Conservation (phyloP, 30 jellyfish, hydroid and myxozoan genomes). For the Aurelia sp. region DNA sequence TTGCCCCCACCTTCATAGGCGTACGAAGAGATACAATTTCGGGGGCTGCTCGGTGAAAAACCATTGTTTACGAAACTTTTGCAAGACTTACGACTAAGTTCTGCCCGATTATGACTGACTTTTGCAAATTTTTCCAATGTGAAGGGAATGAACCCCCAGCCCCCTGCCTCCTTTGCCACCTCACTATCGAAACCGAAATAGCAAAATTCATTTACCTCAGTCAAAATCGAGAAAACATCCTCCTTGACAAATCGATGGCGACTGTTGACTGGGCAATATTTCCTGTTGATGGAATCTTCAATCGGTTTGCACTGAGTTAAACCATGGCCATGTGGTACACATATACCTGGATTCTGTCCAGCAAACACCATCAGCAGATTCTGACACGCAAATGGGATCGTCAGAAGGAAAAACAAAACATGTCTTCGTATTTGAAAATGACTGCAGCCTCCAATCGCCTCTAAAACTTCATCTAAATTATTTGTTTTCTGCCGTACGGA, state of each 20-base stretch:
- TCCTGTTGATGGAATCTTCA: background rate
- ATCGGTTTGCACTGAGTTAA: constrained; percentile 6
- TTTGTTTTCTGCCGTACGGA: constrained; percentile 25
- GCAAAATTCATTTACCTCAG: constrained; percentile 41
- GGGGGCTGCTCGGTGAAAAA: no score
- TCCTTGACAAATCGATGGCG: constrained; percentile 25
- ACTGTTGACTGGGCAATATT: constrained; percentile 17
- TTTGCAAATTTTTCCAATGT: no score
- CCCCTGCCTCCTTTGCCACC: no score
- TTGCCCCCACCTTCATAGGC: no score
- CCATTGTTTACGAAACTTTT: no score
- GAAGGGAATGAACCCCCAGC: no score
- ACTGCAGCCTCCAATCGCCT: constrained; percentile 75
- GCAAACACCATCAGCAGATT: constrained; percentile 47
- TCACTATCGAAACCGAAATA: no score
- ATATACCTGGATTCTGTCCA: constrained; percentile 49
- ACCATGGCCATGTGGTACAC: constrained; percentile 12
- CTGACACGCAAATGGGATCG: constrained; percentile 73
- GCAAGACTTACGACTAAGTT: no score
- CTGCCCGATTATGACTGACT: no score
- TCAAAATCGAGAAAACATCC: constrained; percentile 36
- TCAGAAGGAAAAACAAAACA: constrained; percentile 56
- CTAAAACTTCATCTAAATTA: constrained; percentile 56
- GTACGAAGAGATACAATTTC: no score
- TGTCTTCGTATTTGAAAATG: constrained; percentile 68